A percentile compares a stretch with the other conserved stretches of the same genome.
phyloP scores from a whole-genome alignment of 2,113 vertebrate species.

The Damaliscus lunatus region DNA sequence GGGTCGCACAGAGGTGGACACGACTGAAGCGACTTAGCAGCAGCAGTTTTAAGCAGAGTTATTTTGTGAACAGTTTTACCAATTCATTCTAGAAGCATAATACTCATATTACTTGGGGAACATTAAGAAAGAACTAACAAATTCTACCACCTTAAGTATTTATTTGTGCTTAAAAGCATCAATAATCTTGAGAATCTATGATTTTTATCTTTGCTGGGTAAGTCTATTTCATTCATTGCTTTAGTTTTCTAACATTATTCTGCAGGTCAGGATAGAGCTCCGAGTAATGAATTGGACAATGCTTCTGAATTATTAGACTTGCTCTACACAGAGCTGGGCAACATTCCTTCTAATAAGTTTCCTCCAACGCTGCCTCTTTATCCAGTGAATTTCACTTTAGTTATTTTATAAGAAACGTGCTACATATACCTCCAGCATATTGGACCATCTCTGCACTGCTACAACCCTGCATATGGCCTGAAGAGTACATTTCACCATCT shows the following conservation, averaged over 20 bases:
- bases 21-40: too few relatives aligned
- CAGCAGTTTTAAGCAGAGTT: not conserved
- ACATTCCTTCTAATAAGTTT: slow-evolving; percentile 29
- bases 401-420: not conserved
- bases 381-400: not conserved
- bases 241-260: not conserved
- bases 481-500: not conserved
- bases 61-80: not conserved
- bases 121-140: not conserved
- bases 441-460: not conserved
- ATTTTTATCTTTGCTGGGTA: not conserved
- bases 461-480: not conserved
- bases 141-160: not conserved
- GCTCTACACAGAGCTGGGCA: slow-evolving; percentile 12
- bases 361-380: not conserved
- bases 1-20: too few relatives aligned
- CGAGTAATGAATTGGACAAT: not conserved
- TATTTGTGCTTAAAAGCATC: not conserved
- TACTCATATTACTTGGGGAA: not conserved
- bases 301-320: slow-evolving; percentile 31
- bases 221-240: not conserved
- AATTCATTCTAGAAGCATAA: not conserved
- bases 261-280: not conserved
- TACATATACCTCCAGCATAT: not conserved
- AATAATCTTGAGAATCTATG: not conserved